Percentiles rank a stretch among this genome's conserved stretches.
phyloP scores from a whole-genome alignment of 2,797 vertebrate species.

The Emys orbicularis region DNA sequence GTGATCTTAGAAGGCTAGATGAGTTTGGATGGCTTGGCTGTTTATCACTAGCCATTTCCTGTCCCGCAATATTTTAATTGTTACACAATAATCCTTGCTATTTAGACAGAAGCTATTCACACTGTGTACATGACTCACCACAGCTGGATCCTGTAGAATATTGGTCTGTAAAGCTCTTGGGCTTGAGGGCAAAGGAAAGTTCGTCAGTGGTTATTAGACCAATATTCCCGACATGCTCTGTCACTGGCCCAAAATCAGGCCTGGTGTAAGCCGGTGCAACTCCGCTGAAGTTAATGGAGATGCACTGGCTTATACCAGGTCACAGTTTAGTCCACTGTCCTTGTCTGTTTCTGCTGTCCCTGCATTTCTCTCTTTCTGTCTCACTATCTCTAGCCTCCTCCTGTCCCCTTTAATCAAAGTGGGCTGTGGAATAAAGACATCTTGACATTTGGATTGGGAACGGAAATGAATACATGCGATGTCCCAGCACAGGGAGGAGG shows the following conservation, averaged over 20 bases:
- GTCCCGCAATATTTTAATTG: not conserved
- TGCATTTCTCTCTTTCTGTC: rapidly evolving
- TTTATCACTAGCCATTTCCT: not conserved
- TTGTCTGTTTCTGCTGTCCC: not conserved
- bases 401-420: not conserved
- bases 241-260: not conserved
- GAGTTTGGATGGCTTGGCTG: constrained; percentile 8
- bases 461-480: constrained; percentile 36
- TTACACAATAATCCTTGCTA: not conserved
- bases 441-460: constrained; percentile 51
- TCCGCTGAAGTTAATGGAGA: not conserved
- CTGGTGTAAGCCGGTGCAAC: not conserved
- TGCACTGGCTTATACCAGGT: not conserved
- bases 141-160: not conserved
- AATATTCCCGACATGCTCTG: not conserved
- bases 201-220: not conserved
- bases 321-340: rapidly evolving
- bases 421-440: constrained; percentile 18
- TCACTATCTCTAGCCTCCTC: not conserved
- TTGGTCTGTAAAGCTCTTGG: not conserved
- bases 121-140: not conserved
- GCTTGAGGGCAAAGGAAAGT: not conserved
- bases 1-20: constrained; percentile 11
- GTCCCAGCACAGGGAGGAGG: constrained; percentile 56
- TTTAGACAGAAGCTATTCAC: not conserved